phyloP scores from a whole-genome alignment of 1,140 invertebrate genomes.

The Scaptodrosophila lebanonensis region DNA sequence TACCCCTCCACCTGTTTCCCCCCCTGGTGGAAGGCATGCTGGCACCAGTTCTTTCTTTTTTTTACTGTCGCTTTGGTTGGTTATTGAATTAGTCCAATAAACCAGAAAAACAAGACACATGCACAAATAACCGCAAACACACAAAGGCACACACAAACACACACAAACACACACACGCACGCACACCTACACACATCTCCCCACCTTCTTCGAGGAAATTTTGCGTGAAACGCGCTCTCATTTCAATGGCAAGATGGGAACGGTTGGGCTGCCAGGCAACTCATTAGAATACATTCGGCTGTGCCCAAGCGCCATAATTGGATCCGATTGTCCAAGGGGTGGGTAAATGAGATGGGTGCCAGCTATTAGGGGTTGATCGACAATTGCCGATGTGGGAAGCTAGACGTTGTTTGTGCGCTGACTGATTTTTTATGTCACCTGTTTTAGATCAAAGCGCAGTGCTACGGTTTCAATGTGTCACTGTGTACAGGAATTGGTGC shows the following conservation, averaged over 20 bases:
- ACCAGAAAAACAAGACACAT: slow-evolving; percentile 76
- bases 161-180: background rate
- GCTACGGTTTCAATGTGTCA: no score
- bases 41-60: slow-evolving; percentile 7
- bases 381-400: no score
- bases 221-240: slow-evolving; percentile 54
- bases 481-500: no score
- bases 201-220: background rate
- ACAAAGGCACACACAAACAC: slow-evolving; percentile 10
- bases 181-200: background rate
- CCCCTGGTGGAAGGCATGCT: slow-evolving; percentile 10
- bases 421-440: no score
- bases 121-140: no score
- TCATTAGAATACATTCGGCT: slow-evolving; percentile 55
- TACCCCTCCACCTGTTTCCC: background rate
- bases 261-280: slow-evolving; percentile 68
- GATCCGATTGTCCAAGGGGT: no score
- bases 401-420: background rate
- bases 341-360: no score
- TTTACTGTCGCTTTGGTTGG: slow-evolving; percentile 54
- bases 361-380: no score
- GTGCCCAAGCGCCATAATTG: slow-evolving; percentile 36
- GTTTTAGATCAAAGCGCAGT: no score
- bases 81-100: slow-evolving; percentile 77
- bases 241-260: slow-evolving; percentile 47